Percentiles rank a stretch among this genome's conserved stretches.
Evolutionary conservation across 2,888 invertebrate species (phyloP).

Genomic region (Drosophila prostipennis): DNA sequence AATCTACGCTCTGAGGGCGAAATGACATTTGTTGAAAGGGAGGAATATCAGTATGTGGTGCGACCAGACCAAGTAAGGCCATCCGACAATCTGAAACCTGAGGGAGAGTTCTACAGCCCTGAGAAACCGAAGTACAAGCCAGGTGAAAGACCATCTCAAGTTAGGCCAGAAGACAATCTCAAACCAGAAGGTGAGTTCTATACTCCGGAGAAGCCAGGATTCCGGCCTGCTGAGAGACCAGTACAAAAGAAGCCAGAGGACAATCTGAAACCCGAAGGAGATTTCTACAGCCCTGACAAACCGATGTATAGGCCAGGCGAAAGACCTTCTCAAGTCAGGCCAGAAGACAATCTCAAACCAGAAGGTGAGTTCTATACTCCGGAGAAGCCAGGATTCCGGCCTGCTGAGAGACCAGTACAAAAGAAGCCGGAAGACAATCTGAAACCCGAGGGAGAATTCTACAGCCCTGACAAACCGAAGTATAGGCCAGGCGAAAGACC

Average conservation of each 20-base stretch:
- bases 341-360: too few relatives aligned
- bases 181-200: constrained; percentile 31
- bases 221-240: constrained; percentile 84
- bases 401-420: neutral
- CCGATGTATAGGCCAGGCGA: too few relatives aligned
- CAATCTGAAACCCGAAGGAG: constrained; percentile 86
- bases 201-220: constrained; percentile 82
- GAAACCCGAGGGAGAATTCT: constrained; percentile 85
- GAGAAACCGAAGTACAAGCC: constrained; percentile 83
- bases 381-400: neutral
- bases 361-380: neutral
- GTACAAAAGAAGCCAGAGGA: constrained; percentile 83
- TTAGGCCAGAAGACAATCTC: constrained; percentile 71
- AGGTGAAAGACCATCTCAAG: constrained; percentile 83
- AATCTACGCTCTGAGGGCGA: constrained; percentile 85
- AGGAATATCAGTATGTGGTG: constrained; percentile 79
- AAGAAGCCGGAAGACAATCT: neutral
- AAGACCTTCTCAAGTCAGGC: too few relatives aligned
- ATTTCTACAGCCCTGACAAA: constrained; percentile 85
- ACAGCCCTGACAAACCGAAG: constrained; percentile 83
- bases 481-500: constrained; percentile 85
- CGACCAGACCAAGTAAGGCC: constrained; percentile 36
- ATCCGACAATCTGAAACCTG: constrained; percentile 83
- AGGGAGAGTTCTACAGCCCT: constrained; percentile 73
- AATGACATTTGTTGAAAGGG: constrained; percentile 77